phyloP scores from a whole-genome alignment of 2,888 invertebrate genomes.

The Trichogramma dendrolimi region DNA sequence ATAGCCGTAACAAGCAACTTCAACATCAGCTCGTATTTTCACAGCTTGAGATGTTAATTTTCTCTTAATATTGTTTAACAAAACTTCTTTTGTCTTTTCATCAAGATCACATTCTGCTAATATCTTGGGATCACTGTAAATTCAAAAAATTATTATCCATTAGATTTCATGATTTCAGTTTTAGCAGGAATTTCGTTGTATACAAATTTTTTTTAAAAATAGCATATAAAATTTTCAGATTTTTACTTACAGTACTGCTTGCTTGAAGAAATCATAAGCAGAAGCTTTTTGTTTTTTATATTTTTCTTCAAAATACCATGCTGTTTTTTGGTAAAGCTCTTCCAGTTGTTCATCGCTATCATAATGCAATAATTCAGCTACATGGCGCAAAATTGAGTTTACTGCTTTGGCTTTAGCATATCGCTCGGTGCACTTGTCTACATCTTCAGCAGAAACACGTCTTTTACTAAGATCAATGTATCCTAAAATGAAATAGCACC shows the following conservation, averaged over 20 bases:
- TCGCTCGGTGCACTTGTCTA: constrained; percentile 96
- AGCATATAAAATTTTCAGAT: constrained; percentile 8
- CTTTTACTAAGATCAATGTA: constrained; percentile 99
- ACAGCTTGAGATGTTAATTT: constrained; percentile 97
- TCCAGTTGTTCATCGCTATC: constrained; percentile 89
- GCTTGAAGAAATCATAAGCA: constrained; percentile 97
- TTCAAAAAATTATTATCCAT: constrained; percentile 7
- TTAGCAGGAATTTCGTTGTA: not conserved
- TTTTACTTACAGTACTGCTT: constrained; percentile 83
- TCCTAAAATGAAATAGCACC: constrained; percentile 55
- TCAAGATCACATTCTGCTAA: constrained; percentile 94
- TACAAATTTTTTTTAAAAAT: not conserved
- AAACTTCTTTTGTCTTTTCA: constrained; percentile 83
- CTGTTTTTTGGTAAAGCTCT: constrained; percentile 91
- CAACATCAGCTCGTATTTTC: constrained; percentile 88
- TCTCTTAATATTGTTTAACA: constrained; percentile 90
- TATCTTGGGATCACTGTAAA: constrained; percentile 81
- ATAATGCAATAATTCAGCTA: constrained; percentile 90
- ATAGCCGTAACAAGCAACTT: constrained; percentile 92
- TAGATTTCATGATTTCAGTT: constrained; percentile 4
- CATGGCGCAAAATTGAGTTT: constrained; percentile 95
- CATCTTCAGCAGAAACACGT: constrained; percentile 96
- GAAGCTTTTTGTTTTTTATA: constrained; percentile 92
- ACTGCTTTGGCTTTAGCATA: constrained; percentile 98
- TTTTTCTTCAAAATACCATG: constrained; percentile 97